Evolutionary conservation across 2,888 invertebrate species (phyloP).

Genomic region (Pandemis heparana): DNA sequence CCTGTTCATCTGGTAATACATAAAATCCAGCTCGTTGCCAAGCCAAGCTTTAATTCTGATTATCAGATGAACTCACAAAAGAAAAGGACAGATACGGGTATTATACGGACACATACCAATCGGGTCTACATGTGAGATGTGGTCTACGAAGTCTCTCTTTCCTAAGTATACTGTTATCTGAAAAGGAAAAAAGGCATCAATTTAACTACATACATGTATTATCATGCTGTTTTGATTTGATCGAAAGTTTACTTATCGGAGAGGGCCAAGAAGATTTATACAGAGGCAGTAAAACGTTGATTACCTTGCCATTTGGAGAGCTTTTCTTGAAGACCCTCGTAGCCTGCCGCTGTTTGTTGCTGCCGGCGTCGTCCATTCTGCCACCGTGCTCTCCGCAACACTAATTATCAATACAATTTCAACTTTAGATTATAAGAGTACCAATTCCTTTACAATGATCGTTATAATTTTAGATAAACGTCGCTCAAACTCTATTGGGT

Average conservation of each 20-base stretch:
- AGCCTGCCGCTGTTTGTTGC: conserved; percentile 89
- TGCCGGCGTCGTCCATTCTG: conserved; percentile 90
- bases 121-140: conserved; percentile 96
- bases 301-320: conserved; percentile 97
- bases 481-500: neutral
- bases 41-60: neutral
- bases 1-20: neutral
- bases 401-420: conserved; percentile 52
- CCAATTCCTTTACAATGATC: neutral
- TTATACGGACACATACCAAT: conserved; percentile 87
- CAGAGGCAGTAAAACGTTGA: neutral
- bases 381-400: conserved; percentile 83
- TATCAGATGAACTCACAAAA: neutral
- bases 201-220: conserved; percentile 17
- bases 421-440: neutral
- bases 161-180: conserved; percentile 96
- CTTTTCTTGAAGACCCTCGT: conserved; percentile 98
- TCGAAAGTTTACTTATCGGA: neutral
- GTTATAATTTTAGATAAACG: neutral
- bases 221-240: conserved; percentile 28
- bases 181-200: conserved; percentile 56
- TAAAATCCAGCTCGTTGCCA: neutral
- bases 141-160: conserved; percentile 96
- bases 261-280: conserved; percentile 6
- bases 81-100: conserved; percentile 5